Conservation (phyloP, 2,113 vertebrate species). For the Manacus vitellinus region DNA sequence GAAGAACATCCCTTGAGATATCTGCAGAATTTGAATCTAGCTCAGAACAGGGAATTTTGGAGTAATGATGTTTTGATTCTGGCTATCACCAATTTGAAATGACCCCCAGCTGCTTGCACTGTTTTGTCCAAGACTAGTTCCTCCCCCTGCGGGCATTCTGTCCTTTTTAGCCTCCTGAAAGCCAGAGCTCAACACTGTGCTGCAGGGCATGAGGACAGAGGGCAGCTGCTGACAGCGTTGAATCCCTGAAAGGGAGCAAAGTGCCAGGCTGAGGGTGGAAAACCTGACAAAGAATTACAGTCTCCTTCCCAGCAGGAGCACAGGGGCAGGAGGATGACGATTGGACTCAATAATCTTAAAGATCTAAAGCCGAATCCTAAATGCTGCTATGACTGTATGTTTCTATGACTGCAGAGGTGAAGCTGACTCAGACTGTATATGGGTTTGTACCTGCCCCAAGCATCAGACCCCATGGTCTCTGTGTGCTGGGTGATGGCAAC, state of each 20-base stretch:
- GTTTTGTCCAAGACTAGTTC: not conserved
- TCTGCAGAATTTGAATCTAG: not conserved
- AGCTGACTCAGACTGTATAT: rapidly evolving
- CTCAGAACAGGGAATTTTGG: not conserved
- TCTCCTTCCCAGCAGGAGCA: not conserved
- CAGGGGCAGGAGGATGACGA: not conserved
- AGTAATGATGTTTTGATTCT: not conserved
- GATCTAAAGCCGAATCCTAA: not conserved
- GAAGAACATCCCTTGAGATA: not conserved
- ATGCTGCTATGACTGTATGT: not conserved
- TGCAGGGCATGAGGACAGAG: rapidly evolving
- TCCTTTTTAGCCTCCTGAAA: not conserved
- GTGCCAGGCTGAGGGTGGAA: not conserved
- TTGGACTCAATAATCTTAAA: rapidly evolving
- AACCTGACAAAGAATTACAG: not conserved
- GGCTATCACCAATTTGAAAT: not conserved
- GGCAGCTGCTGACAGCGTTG: not conserved
- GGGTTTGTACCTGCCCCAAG: not conserved
- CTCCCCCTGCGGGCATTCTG: rapidly evolving
- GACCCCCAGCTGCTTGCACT: not conserved
- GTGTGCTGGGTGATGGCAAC: not conserved
- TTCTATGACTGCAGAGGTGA: rapidly evolving
- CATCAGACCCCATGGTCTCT: rapidly evolving
- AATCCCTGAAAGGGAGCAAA: not conserved
- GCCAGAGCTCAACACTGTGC: not conserved